Evolutionary conservation across 1,140 invertebrate genomes (phyloP).

Genomic region (Tetramorium parvispinum): DNA sequence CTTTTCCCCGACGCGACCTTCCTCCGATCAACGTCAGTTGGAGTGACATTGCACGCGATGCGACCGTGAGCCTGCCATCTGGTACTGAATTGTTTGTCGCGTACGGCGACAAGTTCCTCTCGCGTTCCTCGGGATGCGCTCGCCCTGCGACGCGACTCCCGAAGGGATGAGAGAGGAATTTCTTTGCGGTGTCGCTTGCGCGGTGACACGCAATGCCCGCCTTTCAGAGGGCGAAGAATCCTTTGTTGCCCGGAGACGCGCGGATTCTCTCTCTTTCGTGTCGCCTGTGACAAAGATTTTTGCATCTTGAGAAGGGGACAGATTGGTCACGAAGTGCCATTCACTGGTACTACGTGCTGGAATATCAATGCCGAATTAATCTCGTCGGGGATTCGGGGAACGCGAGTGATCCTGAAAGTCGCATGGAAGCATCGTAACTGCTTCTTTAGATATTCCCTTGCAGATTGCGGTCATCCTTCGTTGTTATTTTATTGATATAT

Average conservation of each 20-base stretch:
- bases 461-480: not conserved
- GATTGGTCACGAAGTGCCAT: constrained; percentile 43
- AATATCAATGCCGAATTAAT: constrained; percentile 30
- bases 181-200: constrained; percentile 62
- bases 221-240: constrained; percentile 47
- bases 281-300: constrained; percentile 36
- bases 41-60: constrained; percentile 81
- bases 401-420: not conserved
- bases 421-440: not conserved
- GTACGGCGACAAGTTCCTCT: constrained; percentile 77
- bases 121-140: constrained; percentile 19
- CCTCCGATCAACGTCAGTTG: constrained; percentile 71
- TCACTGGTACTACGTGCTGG: constrained; percentile 27
- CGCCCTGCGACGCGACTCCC: constrained; percentile 62
- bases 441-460: not conserved
- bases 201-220: constrained; percentile 71
- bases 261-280: constrained; percentile 28
- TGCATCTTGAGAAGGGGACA: constrained; percentile 2
- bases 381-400: not conserved
- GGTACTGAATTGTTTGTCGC: constrained; percentile 74
- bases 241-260: constrained; percentile 47
- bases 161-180: not conserved
- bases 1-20: constrained; percentile 76
- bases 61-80: constrained; percentile 72
- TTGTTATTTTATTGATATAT: not conserved